Percentiles rank a stretch among this genome's conserved stretches.
phyloP scores from a whole-genome alignment of 2,888 invertebrate species.

The Camponotus fellah region DNA sequence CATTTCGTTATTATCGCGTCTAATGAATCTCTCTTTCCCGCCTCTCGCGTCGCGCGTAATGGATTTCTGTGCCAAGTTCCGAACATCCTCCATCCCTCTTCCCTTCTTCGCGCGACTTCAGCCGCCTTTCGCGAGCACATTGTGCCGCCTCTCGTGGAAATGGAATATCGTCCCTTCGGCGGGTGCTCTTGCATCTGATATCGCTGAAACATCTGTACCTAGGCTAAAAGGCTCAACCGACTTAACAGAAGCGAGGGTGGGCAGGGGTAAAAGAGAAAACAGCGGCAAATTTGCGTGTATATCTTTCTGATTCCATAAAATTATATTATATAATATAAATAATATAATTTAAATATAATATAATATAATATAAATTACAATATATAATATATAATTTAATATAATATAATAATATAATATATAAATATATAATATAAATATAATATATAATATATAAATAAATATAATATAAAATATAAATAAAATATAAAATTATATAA shows the following conservation, averaged over 20 bases:
- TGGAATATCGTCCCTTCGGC: constrained; percentile 50
- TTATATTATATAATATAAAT: too few relatives aligned
- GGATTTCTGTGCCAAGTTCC: constrained; percentile 79
- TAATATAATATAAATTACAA: too few relatives aligned
- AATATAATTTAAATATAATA: too few relatives aligned
- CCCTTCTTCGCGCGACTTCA: constrained; percentile 56
- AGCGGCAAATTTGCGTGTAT: background rate
- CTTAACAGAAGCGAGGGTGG: background rate
- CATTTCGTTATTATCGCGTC: constrained; percentile 80
- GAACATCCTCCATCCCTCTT: constrained; percentile 52
- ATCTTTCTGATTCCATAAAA: too few relatives aligned
- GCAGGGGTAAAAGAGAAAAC: background rate
- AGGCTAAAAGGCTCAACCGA: constrained; percentile 32
- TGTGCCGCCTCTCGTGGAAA: constrained; percentile 43
- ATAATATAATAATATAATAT: too few relatives aligned
- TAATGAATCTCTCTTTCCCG: constrained; percentile 77
- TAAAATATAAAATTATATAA: too few relatives aligned
- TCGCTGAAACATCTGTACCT: constrained; percentile 47
- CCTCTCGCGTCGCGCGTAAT: constrained; percentile 72
- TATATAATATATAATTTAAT: too few relatives aligned
- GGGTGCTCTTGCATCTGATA: constrained; percentile 54
- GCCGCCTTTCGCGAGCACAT: constrained; percentile 58
- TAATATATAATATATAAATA: too few relatives aligned
- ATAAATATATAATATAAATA: too few relatives aligned
- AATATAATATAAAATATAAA: too few relatives aligned